Evolutionary conservation across 2,113 vertebrate species (phyloP), one percentile per base, ranked within the genome.

Genomic region (Otocyon megalotis): DNA sequence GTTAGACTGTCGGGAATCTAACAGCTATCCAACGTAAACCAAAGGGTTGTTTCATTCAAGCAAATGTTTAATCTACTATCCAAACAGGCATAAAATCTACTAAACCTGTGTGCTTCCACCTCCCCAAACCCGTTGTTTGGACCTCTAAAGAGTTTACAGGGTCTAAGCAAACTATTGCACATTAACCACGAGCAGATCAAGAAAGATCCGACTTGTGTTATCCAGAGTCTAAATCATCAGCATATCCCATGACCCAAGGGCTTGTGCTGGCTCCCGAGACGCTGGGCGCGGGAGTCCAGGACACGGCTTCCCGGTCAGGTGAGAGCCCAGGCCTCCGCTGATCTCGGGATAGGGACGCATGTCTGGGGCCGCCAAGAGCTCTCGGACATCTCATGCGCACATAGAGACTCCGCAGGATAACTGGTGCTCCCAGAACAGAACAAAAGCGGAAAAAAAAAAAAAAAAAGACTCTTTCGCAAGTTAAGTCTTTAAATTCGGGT

Each of bases 41-140:
- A 90, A 94, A 84, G 26, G 65, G 37, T 54, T 80, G 50, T 28
- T 94, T 94, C 80, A 86, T 8, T 56, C 54, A 43, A 83, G 50
- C 60, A 65, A 76, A 86, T 14, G 26, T 87, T 93, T 56, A 24
- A 89, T 35, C 11, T 43, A 12, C 28, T 30, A 83, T 28, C 69
- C 76, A 63, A 72, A 82, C 5, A 3, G 30, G 17, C 43, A 81
- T 35, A 95, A 80, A 90, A 90, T 48, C 50, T 88, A 79, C 8
- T 56, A 62, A 72, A 62, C 60, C 32, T n/a, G 53, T 72, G 7
- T 5, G 26, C 32, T 82, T 54, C 83, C 22, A 62, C 60, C 28
- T 81, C 65, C 65, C 67, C 79, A 93, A 83, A 89, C 86, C 62
- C 74, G 71, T 63, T 62, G 95, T 43, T 24, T 54, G 24, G n/a